Conservation (phyloP, 1,140 invertebrate genomes). For the Musca domestica region DNA sequence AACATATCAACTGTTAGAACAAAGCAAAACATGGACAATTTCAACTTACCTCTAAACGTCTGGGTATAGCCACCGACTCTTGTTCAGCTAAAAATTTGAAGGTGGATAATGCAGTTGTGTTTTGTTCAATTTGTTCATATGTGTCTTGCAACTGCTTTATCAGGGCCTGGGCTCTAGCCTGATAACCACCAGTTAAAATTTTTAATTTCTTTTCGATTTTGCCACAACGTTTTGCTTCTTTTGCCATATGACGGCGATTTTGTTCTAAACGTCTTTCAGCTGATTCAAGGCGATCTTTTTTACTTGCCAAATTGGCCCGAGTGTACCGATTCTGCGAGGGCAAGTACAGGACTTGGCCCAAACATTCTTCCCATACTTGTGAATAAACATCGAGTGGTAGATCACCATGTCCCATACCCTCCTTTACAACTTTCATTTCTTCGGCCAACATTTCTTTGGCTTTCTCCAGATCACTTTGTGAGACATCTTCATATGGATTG, state of each 20-base stretch:
- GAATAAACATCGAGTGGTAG: slow-evolving; percentile 86
- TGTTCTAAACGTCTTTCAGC: slow-evolving; percentile 88
- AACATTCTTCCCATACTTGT: slow-evolving; percentile 97
- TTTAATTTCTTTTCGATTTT: slow-evolving; percentile 98
- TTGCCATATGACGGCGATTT: slow-evolving; percentile 91
- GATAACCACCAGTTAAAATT: slow-evolving; percentile 89
- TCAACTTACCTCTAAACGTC: slow-evolving; percentile 71
- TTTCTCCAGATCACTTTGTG: slow-evolving; percentile 66
- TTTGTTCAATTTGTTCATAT: slow-evolving; percentile 87
- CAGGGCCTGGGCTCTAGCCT: slow-evolving; percentile 78
- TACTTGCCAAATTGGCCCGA: slow-evolving; percentile 88
- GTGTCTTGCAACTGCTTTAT: slow-evolving; percentile 87
- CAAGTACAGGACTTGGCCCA: slow-evolving; percentile 82
- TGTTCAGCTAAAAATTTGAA: slow-evolving; percentile 88
- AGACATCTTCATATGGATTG: slow-evolving; percentile 77
- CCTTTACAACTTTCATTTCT: slow-evolving; percentile 88
- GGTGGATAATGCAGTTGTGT: slow-evolving; percentile 84
- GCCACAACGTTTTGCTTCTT: slow-evolving; percentile 91
- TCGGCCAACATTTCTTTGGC: slow-evolving; percentile 69
- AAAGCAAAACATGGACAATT: background rate
- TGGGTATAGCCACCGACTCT: slow-evolving; percentile 86
- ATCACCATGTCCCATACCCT: slow-evolving; percentile 94
- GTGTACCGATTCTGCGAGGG: slow-evolving; percentile 90
- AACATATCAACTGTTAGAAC: background rate
- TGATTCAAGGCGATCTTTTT: slow-evolving; percentile 93